These are phyloP conservation scores for Forpus xanthops DNA, from an alignment of 2,797 vertebrate species.

Conservation along the genomic window DNA sequence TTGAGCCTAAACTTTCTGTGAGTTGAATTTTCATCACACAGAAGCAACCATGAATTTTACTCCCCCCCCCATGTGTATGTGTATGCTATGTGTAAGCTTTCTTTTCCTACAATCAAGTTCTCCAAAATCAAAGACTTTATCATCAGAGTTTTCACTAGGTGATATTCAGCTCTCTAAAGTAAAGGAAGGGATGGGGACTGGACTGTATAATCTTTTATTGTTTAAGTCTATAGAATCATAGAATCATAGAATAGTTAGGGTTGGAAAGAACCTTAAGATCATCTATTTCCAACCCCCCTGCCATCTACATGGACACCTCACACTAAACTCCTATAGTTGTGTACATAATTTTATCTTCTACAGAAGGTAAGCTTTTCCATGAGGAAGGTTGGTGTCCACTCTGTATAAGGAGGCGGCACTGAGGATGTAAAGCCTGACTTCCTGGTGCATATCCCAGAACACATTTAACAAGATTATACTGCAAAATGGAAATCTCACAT, in stretches of 20 bases:
- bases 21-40: background rate
- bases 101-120: background rate
- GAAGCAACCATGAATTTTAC: background rate
- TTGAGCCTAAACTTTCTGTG: background rate
- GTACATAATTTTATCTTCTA: background rate
- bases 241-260: background rate
- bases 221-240: background rate
- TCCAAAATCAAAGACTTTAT: background rate
- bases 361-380: background rate
- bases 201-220: background rate
- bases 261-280: background rate
- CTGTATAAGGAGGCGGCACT: too few species aligned
- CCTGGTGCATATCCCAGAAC: fast-evolving
- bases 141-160: background rate
- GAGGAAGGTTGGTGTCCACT: background rate
- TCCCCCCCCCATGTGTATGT: background rate
- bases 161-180: background rate
- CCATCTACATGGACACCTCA: background rate
- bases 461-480: background rate
- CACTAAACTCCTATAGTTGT: background rate
- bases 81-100: background rate
- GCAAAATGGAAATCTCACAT: background rate
- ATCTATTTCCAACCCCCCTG: background rate
- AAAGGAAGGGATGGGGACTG: background rate
- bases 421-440: background rate